phyloP scores from a whole-genome alignment of 2,113 vertebrate species.

The Paradisaea rubra region DNA sequence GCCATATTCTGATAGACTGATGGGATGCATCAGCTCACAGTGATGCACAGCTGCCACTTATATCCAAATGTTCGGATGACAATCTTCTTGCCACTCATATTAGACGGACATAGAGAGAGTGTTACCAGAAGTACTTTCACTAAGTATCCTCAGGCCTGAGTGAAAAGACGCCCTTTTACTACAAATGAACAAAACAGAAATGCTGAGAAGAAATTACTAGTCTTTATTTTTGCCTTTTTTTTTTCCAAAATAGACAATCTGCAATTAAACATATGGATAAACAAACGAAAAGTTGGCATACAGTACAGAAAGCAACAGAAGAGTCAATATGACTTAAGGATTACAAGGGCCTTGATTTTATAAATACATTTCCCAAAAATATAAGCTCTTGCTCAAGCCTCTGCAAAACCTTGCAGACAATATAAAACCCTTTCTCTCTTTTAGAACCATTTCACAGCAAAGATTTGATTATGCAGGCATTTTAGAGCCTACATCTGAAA shows the following conservation, averaged over 20 bases:
- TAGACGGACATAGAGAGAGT: not conserved
- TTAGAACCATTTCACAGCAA: not conserved
- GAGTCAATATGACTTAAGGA: not conserved
- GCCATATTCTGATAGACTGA: accelerated
- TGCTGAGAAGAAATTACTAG: not conserved
- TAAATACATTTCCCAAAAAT: not conserved
- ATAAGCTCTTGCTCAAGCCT: not conserved
- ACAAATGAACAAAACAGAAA: not conserved
- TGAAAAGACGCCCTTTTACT: not conserved
- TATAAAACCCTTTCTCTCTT: not conserved
- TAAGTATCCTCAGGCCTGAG: not conserved
- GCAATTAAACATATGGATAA: not conserved
- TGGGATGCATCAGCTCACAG: not conserved
- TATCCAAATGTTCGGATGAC: not conserved
- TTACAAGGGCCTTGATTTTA: not conserved
- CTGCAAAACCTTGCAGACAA: not conserved
- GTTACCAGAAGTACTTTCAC: not conserved
- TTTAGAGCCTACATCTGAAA: not conserved
- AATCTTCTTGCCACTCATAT: not conserved
- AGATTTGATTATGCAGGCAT: not conserved
- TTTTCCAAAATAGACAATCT: not conserved
- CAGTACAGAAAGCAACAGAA: not conserved
- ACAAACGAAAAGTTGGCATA: not conserved
- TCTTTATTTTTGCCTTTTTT: accelerated
- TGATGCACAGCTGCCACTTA: not conserved